A percentile compares a stretch with the other conserved stretches of the same genome.
Conservation (phyloP, 1,140 invertebrate genomes). For the Brachystomella parvula region DNA sequence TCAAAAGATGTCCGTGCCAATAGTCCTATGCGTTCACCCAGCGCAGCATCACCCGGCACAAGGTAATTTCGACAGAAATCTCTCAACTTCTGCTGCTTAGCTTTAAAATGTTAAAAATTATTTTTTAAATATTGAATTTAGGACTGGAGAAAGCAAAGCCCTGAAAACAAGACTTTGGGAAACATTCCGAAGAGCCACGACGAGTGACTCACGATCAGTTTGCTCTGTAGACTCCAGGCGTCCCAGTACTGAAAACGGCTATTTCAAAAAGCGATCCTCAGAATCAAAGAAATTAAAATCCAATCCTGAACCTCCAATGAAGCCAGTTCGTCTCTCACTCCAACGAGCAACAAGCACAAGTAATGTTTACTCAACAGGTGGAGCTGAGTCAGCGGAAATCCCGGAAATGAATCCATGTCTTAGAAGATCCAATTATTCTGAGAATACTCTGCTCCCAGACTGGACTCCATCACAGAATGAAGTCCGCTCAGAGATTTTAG, state of each 20-base stretch:
- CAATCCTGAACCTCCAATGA: constrained; percentile 66
- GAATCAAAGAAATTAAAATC: constrained; percentile 25
- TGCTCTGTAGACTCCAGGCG: constrained; percentile 34
- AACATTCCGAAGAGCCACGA: constrained; percentile 37
- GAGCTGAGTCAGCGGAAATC: constrained; percentile 13
- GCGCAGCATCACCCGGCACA: constrained; percentile 28
- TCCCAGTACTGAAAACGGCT: constrained; percentile 21
- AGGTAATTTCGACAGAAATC: neutral
- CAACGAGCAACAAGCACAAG: constrained; percentile 62
- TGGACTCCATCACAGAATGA: constrained; percentile 29
- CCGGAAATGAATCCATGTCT: constrained; percentile 34
- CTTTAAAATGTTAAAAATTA: constrained; percentile 10
- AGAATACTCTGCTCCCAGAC: constrained; percentile 36
- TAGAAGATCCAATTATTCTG: constrained; percentile 32
- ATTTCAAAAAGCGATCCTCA: constrained; percentile 32
- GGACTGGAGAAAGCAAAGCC: constrained; percentile 31
- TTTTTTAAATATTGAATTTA: constrained; percentile 11
- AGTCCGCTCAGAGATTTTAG: constrained; percentile 24
- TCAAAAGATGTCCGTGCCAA: constrained; percentile 17
- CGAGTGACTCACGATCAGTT: constrained; percentile 35
- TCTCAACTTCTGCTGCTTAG: too few relatives aligned
- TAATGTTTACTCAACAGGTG: constrained; percentile 27
- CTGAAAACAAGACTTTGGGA: constrained; percentile 36
- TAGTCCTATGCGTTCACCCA: constrained; percentile 27
- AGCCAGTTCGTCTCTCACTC: constrained; percentile 68